Percentiles rank a stretch among this genome's conserved stretches.
Evolutionary conservation across 2,888 invertebrate genomes (phyloP).

Genomic region (Lycocerus yunnanus): DNA sequence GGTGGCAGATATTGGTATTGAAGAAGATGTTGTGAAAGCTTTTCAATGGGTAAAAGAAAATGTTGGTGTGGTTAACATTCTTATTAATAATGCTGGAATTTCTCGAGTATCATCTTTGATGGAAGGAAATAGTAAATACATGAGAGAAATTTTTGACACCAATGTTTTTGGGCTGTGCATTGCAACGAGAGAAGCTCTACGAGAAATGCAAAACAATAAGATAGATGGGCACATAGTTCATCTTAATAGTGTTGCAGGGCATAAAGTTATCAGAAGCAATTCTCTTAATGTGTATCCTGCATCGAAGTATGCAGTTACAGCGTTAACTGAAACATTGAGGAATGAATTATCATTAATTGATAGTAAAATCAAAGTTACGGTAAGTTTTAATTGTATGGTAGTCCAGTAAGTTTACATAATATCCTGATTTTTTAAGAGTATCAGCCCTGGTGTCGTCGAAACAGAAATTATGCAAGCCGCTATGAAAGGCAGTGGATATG

Average conservation of each 20-base stretch:
- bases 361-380: not conserved
- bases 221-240: not conserved
- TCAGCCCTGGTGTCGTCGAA: not conserved
- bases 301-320: not conserved
- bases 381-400: not conserved
- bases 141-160: not conserved
- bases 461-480: not conserved
- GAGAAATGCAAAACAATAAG: not conserved
- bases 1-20: not conserved
- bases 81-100: not conserved
- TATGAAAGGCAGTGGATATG: too few species aligned
- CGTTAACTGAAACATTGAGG: not conserved
- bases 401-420: too few species aligned
- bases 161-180: not conserved
- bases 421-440: not conserved
- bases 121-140: not conserved
- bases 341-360: not conserved
- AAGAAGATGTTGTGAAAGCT: not conserved
- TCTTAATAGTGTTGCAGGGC: not conserved
- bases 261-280: not conserved
- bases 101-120: not conserved
- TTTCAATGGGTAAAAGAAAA: not conserved
- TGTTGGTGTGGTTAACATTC: not conserved
- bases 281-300: not conserved
- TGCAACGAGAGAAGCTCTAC: not conserved